A percentile compares a stretch with the other conserved stretches of the same genome.
phyloP scores from a whole-genome alignment of 2,888 invertebrate genomes.

The Andrena trimmerana region DNA sequence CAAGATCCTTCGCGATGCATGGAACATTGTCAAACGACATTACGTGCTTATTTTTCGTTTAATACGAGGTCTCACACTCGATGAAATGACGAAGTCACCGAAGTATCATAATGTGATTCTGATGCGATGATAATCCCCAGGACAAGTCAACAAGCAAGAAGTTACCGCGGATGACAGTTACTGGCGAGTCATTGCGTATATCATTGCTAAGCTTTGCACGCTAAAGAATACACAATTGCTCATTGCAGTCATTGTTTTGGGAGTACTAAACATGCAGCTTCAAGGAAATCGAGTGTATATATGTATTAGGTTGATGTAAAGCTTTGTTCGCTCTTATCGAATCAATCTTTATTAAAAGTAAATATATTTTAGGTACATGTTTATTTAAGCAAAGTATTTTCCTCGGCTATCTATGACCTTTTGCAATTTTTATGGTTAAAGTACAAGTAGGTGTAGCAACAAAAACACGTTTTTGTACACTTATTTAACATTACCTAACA shows the following conservation, averaged over 20 bases:
- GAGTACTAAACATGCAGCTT: neutral
- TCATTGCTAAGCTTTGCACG: neutral
- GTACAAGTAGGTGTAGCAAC: too few species aligned
- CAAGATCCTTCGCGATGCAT: neutral
- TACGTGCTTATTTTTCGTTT: neutral
- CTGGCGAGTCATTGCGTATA: neutral
- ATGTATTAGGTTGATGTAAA: too few species aligned
- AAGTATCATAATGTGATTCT: constrained; percentile 1
- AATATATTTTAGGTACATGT: too few species aligned
- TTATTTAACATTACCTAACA: too few species aligned
- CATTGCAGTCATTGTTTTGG: neutral
- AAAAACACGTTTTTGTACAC: too few species aligned
- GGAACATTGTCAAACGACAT: neutral
- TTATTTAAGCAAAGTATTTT: too few species aligned
- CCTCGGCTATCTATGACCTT: too few species aligned
- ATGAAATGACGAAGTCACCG: constrained; percentile 1
- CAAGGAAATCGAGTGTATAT: too few species aligned
- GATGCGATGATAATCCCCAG: neutral
- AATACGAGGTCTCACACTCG: neutral
- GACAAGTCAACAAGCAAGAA: constrained; percentile 3
- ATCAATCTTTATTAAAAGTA: too few species aligned
- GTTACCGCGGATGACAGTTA: neutral
- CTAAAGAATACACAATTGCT: neutral
- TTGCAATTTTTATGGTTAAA: too few species aligned
- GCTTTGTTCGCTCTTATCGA: too few species aligned